Evolutionary conservation across 2,797 vertebrate species (phyloP), one percentile per base, ranked within the genome.

Genomic region (Paguma larvata): DNA sequence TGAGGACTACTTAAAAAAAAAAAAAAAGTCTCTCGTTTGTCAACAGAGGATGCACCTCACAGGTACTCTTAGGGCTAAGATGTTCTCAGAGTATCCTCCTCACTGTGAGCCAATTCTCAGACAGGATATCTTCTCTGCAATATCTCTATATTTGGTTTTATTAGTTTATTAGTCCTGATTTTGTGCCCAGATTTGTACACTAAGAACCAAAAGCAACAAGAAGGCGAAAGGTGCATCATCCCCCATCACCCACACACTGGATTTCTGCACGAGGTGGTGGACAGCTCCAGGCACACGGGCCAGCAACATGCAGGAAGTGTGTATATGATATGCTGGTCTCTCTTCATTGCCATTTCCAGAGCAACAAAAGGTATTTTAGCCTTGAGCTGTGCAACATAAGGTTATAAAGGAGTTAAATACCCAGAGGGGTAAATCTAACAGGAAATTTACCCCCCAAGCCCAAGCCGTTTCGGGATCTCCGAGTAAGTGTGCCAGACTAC

Each of bases 171-270:
- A 51, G 1, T 19, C n/a, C 25, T 77, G 72, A 51, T 32, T 68
- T 87, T 87, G 38, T 75, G 15, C 10, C 27, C 34, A 70, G 14
- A 30, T 68, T 59, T 51, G 34, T 51, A 65, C 8, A 18, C 16
- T 5, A 10, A 70, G 6, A 27, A 83, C 3, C 53, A 79, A 79
- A 85, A 46, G 18, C 34, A 19, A 53, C 0, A 68, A 12, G 10
- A 38, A 77, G 0, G 3, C 46, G 25, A 12, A 87, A 53, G 30
- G 65, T 19, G 30, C 16, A 68, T 6, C 6, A 6, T 0, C 48
- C 3, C 3, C 7, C 4, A 15, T 68, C 27, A 32, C 2, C 12
- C 14, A n/a, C 23, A 0, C n/a, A 16, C 70, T 14, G n/a, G 2
- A 41, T 53, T 51, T n/a, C 23, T 32, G 1, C 10, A 30, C 27